These are phyloP conservation scores for Clarias macrocephalus DNA, from an alignment of 2,113 vertebrate species.

Conservation along the genomic window DNA sequence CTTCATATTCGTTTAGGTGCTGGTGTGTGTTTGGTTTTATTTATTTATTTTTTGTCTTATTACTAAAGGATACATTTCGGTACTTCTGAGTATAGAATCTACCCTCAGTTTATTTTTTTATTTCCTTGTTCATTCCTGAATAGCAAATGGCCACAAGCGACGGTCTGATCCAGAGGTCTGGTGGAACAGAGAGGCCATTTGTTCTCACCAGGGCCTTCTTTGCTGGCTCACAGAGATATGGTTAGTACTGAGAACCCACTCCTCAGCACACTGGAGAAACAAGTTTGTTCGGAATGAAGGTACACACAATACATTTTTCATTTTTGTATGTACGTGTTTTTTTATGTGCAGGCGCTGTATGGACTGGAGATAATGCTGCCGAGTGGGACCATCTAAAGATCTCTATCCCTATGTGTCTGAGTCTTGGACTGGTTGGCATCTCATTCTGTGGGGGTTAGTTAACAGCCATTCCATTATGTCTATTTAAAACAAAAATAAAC, in stretches of 20 bases:
- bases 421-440: slow-evolving; percentile 81
- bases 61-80: background rate
- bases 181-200: slow-evolving; percentile 84
- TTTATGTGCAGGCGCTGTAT: slow-evolving; percentile 79
- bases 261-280: background rate
- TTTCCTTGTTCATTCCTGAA: background rate
- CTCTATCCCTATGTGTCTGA: slow-evolving; percentile 90
- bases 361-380: slow-evolving; percentile 90
- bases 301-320: background rate
- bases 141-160: slow-evolving; percentile 88
- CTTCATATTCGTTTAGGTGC: background rate
- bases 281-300: background rate
- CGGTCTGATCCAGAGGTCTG: slow-evolving; percentile 80
- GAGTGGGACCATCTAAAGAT: slow-evolving; percentile 91
- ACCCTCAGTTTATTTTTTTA: background rate
- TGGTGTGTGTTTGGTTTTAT: background rate
- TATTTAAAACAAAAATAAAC: background rate
- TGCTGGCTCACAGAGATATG: slow-evolving; percentile 87
- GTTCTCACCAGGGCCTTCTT: slow-evolving; percentile 86
- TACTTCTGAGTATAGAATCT: background rate
- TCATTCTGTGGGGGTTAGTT: slow-evolving; percentile 88
- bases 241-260: slow-evolving; percentile 62
- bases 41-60: background rate
- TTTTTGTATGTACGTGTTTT: slow-evolving; percentile 2
- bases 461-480: background rate